Evolutionary conservation across 2,797 vertebrate species (phyloP).

Genomic region (Erethizon dorsatum): DNA sequence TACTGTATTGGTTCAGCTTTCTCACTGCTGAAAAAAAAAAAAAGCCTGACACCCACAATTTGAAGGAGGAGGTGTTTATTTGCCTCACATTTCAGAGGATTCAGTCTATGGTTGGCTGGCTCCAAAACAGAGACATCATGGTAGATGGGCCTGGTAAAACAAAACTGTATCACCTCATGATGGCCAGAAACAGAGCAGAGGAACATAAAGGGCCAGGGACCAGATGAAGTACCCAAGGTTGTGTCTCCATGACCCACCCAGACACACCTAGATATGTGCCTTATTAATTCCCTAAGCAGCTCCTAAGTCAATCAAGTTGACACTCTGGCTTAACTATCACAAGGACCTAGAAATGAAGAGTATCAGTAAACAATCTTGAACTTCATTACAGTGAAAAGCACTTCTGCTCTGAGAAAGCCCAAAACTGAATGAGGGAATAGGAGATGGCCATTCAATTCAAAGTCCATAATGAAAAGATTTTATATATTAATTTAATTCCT

Average conservation of each 20-base stretch:
- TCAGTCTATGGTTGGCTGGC: neutral
- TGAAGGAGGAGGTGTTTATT: neutral
- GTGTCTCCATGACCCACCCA: neutral
- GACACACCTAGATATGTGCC: neutral
- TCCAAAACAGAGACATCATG: neutral
- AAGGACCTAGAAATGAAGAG: neutral
- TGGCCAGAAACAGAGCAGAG: neutral
- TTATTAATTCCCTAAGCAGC: neutral
- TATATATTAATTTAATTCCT: neutral
- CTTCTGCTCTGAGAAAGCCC: slow-evolving; percentile 27
- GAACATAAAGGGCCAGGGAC: neutral
- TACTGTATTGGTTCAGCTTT: neutral
- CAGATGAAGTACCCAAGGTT: neutral
- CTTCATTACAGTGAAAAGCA: neutral
- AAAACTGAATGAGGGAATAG: neutral
- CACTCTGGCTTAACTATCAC: neutral
- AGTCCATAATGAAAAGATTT: neutral
- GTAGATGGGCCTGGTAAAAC: neutral
- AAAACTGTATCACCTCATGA: neutral
- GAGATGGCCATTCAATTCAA: neutral
- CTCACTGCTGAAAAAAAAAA: neutral
- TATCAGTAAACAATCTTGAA: slow-evolving; percentile 1
- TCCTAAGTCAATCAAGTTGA: neutral
- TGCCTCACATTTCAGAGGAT: neutral
- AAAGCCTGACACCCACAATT: neutral